phyloP scores from a whole-genome alignment of 2,888 invertebrate species.

The Drosophila anomalata region DNA sequence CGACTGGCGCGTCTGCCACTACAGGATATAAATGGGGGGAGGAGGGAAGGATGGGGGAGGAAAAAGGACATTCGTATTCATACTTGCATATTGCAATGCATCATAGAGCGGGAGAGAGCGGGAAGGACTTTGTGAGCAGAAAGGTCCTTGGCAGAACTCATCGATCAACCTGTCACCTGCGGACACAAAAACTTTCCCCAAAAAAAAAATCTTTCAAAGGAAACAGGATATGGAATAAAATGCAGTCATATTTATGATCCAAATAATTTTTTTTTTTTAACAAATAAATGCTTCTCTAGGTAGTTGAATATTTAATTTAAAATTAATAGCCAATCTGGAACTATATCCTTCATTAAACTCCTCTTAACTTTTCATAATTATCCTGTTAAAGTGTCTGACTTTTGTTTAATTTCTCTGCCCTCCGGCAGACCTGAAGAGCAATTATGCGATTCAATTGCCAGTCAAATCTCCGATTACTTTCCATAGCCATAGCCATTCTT shows the following conservation, averaged over 20 bases:
- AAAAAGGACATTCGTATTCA: slow-evolving; percentile 34
- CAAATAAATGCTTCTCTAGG: too few relatives aligned
- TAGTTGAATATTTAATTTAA: too few relatives aligned
- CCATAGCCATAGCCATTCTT: background rate
- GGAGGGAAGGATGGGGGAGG: slow-evolving; percentile 1
- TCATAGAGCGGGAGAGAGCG: background rate
- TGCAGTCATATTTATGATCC: background rate
- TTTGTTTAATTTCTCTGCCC: background rate
- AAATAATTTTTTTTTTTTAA: background rate
- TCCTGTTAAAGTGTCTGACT: background rate
- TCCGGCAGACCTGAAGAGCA: slow-evolving; percentile 13
- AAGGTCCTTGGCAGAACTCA: slow-evolving; percentile 49
- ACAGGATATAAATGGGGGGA: slow-evolving; percentile 4
- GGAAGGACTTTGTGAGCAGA: background rate
- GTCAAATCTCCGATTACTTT: slow-evolving; percentile 23
- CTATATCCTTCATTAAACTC: too few relatives aligned
- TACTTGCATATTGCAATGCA: slow-evolving; percentile 23
- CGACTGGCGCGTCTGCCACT: slow-evolving; percentile 22
- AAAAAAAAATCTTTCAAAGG: background rate
- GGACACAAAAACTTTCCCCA: background rate
- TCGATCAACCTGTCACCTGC: slow-evolving; percentile 66
- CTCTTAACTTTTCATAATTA: too few relatives aligned
- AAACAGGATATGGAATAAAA: background rate
- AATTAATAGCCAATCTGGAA: too few relatives aligned
- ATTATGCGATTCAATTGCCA: slow-evolving; percentile 29